Conservation (phyloP, 1,140 invertebrate species). For the Bombus consobrinus region DNA sequence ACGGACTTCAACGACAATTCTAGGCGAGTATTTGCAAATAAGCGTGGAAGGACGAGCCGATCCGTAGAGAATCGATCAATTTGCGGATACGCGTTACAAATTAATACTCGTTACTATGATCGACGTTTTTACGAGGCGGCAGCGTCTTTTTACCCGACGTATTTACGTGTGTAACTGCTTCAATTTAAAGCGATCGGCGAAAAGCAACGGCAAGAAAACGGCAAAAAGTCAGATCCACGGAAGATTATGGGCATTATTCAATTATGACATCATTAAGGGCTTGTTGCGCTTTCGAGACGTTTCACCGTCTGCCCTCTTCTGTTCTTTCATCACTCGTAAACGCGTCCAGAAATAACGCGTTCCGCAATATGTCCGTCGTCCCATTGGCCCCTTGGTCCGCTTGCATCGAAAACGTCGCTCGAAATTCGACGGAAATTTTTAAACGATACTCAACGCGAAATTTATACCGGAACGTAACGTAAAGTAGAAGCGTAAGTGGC, state of each 20-base stretch:
- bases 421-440: background rate
- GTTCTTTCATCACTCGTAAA: conserved; percentile 16
- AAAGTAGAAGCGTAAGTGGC: background rate
- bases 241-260: conserved; percentile 66
- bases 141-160: background rate
- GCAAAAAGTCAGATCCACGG: conserved; percentile 49
- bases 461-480: background rate
- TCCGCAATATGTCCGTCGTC: background rate
- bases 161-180: conserved; percentile 37
- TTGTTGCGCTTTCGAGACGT: conserved; percentile 53
- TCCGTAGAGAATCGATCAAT: conserved; percentile 30
- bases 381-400: background rate
- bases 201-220: conserved; percentile 32
- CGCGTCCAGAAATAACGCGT: background rate
- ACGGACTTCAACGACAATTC: background rate
- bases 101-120: conserved; percentile 29
- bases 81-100: conserved; percentile 27
- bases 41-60: no score
- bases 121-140: conserved; percentile 19
- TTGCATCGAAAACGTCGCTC: no score
- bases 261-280: conserved; percentile 65
- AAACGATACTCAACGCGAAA: background rate
- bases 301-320: background rate
- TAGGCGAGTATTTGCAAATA: background rate
- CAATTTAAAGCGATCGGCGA: conserved; percentile 39